Evolutionary conservation across 2,113 vertebrate genomes (phyloP).

Genomic region (Lophius piscatorius): DNA sequence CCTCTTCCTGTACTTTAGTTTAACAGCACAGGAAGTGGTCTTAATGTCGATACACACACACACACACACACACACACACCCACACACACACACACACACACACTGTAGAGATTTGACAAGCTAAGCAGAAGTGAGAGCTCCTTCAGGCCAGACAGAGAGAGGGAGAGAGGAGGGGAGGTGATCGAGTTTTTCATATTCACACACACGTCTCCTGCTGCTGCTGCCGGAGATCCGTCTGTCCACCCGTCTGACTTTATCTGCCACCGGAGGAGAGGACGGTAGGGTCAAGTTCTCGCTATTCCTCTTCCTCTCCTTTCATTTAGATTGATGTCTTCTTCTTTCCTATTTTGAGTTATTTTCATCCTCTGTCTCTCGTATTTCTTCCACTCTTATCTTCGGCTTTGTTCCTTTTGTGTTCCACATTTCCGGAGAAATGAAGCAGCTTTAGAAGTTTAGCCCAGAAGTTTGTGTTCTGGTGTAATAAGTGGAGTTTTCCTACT

Average conservation of each 20-base stretch:
- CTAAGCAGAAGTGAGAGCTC: conserved; percentile 71
- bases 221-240: conserved; percentile 9
- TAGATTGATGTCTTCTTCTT: neutral
- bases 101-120: conserved; percentile 51
- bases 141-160: conserved; percentile 19
- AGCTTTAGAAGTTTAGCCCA: no score
- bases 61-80: conserved; percentile 12
- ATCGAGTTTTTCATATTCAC: conserved; percentile 42
- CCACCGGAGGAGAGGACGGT: conserved; percentile 47
- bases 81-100: conserved; percentile 23
- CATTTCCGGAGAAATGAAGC: no score
- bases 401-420: no score
- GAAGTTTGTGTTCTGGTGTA: no score
- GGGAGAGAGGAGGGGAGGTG: conserved; percentile 18
- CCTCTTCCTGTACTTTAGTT: conserved; percentile 58
- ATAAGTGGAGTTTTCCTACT: no score
- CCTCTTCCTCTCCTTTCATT: neutral
- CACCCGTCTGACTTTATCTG: conserved; percentile 20
- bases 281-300: conserved; percentile 19
- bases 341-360: no score
- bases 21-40: conserved; percentile 63
- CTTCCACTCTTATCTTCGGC: no score
- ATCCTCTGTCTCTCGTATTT: no score
- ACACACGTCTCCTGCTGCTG: conserved; percentile 25
- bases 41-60: conserved; percentile 30